These are phyloP conservation scores for Troilus luridus DNA, from an alignment of 2,888 invertebrate genomes.

Conservation along the genomic window DNA sequence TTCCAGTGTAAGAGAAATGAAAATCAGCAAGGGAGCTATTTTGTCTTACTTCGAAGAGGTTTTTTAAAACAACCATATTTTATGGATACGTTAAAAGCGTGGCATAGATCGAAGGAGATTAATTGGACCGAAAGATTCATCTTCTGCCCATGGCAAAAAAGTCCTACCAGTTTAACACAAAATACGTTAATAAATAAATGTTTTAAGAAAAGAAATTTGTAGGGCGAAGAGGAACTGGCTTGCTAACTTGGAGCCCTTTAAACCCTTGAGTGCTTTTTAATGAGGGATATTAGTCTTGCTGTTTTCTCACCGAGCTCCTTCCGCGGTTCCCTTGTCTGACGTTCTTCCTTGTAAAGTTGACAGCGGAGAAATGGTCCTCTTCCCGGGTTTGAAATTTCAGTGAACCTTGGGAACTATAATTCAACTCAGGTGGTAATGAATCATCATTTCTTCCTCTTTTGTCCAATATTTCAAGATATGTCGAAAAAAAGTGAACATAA, in stretches of 20 bases:
- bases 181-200: constrained; percentile 15
- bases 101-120: neutral
- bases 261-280: constrained; percentile 37
- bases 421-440: neutral
- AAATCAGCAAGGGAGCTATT: too few species aligned
- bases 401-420: neutral
- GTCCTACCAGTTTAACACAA: neutral
- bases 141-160: neutral
- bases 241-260: constrained; percentile 29
- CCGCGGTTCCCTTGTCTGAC: constrained; percentile 6
- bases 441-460: neutral
- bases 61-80: too few species aligned
- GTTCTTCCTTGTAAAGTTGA: constrained; percentile 18
- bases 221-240: neutral
- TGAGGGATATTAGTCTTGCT: constrained; percentile 35
- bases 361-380: neutral
- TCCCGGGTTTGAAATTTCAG: neutral
- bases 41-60: too few species aligned
- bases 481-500: neutral
- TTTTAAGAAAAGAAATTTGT: constrained; percentile 16
- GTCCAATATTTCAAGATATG: neutral
- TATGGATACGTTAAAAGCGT: neutral
- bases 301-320: constrained; percentile 16
- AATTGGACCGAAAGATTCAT: neutral
- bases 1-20: too few species aligned